Conservation (phyloP, 2,888 invertebrate species). For the Cantharis nigra region DNA sequence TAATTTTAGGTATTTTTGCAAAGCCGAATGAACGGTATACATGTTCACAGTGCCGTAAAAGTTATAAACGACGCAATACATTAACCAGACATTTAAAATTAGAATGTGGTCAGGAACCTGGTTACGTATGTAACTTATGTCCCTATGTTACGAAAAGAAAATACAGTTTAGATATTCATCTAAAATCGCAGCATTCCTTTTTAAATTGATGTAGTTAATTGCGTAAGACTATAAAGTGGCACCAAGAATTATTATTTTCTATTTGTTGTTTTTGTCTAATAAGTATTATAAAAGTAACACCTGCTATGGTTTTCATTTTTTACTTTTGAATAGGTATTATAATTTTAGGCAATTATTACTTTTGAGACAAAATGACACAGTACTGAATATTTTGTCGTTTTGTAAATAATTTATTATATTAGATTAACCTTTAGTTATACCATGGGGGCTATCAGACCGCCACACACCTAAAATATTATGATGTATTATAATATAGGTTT, state of each 20-base stretch:
- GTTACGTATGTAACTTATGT: constrained; percentile 23
- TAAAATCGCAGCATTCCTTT: constrained; percentile 7
- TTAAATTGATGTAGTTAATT: background rate
- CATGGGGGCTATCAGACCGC: too few relatives aligned
- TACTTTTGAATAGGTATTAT: background rate
- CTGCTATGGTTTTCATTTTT: background rate
- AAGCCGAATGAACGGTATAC: constrained; percentile 21
- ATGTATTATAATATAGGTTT: too few relatives aligned
- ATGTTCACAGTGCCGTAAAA: constrained; percentile 30
- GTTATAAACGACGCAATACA: constrained; percentile 29
- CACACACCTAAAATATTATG: too few relatives aligned
- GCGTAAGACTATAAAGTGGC: background rate
- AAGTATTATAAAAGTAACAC: background rate
- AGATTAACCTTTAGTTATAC: background rate
- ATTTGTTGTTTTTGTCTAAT: background rate
- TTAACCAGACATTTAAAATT: constrained; percentile 36
- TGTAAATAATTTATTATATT: background rate
- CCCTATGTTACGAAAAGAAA: constrained; percentile 11
- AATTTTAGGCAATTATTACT: background rate
- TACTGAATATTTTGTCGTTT: background rate
- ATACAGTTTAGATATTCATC: constrained; percentile 13
- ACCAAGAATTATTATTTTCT: background rate
- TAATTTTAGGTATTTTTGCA: constrained; percentile 17
- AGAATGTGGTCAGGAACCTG: constrained; percentile 38
- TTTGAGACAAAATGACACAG: background rate